These are phyloP conservation scores for Acheta domesticus DNA, from an alignment of 2,888 invertebrate genomes.

Conservation along the genomic window DNA sequence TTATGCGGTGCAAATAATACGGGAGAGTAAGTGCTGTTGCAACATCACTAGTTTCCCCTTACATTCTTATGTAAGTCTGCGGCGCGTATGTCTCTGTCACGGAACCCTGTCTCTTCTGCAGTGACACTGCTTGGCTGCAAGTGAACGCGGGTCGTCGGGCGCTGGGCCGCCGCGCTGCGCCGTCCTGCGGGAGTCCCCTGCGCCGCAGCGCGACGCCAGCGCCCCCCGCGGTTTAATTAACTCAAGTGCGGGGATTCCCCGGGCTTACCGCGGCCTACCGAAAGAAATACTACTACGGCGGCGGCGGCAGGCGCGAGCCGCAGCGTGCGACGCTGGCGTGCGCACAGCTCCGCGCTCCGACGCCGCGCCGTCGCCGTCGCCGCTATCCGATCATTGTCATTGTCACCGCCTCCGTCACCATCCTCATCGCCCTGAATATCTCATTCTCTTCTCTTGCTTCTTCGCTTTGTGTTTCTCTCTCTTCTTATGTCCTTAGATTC, in stretches of 20 bases:
- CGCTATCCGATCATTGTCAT: too few relatives aligned
- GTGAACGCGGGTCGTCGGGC: background rate
- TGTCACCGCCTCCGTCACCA: too few relatives aligned
- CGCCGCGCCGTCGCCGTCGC: background rate
- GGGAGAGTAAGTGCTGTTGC: too few relatives aligned
- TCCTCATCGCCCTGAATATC: too few relatives aligned
- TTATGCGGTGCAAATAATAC: too few relatives aligned
- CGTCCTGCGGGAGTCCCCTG: background rate
- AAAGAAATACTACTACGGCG: background rate
- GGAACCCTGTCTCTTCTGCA: too few relatives aligned
- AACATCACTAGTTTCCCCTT: too few relatives aligned
- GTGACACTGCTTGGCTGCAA: background rate
- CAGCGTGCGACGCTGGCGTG: slow-evolving; percentile 19
- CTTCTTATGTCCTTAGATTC: too few relatives aligned
- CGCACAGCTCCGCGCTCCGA: background rate
- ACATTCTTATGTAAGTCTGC: too few relatives aligned
- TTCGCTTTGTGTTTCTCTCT: too few relatives aligned
- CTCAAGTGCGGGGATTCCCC: slow-evolving; percentile 24
- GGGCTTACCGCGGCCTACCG: slow-evolving; percentile 19
- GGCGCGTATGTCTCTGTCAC: too few relatives aligned
- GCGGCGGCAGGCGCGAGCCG: slow-evolving; percentile 12
- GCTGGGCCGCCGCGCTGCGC: background rate
- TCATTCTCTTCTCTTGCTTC: too few relatives aligned
- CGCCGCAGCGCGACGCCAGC: background rate
- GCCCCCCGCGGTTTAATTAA: slow-evolving; percentile 31